Base-by-base conservation (phyloP, 2,797 vertebrate genomes). In the Sebastes oblongus region DNA sequence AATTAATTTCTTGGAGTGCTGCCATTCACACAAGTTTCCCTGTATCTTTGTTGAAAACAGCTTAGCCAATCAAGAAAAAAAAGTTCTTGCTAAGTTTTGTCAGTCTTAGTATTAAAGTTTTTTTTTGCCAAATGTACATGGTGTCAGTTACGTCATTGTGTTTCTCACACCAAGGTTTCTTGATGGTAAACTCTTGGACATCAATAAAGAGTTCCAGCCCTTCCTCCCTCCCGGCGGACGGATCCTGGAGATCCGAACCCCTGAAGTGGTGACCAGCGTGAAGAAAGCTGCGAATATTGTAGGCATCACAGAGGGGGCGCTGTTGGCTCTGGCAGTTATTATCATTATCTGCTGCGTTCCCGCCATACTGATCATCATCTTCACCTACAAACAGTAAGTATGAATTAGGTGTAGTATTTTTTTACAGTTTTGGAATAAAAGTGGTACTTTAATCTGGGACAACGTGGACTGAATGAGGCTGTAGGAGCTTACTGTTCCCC, bases 311-410 rank as follows among this genome's bases (percentile, higher is more conserved):
- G 98, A 99, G 90, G 98, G 98, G 18, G 98, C 98, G 0, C 90
- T 99, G 66, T 85, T 99, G 73, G 98, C 98, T 20, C 93, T 99
- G 75, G 98, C 98, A 0, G 96, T 99, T 78, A 98, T 99, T 36
- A 99, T 99, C 86, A 97, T 99, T 69, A 92, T 99, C 64, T 99
- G 98, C 93, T 99, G 98, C 22, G 96, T 99, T 68, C 98, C 98
- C 0, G 98, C 98, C 61, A 98, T 99, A 86, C 85, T 99, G 80
- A 96, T 99, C 1, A 98, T 99, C 75, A 96, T 99, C 80, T 96
- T 99, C 94, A 99, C 98, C 90, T 99, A 99, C 94, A 95, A 89
- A 90, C 98, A 99, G 98, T 99, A 88, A 97, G 93, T 89, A 71
- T 2, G 2, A 65, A 34, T 77, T 10, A 52, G 13, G 2, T 50